These are phyloP conservation scores for Mechanitis messenoides DNA, from an alignment of 2,888 invertebrate species.

Conservation along the genomic window DNA sequence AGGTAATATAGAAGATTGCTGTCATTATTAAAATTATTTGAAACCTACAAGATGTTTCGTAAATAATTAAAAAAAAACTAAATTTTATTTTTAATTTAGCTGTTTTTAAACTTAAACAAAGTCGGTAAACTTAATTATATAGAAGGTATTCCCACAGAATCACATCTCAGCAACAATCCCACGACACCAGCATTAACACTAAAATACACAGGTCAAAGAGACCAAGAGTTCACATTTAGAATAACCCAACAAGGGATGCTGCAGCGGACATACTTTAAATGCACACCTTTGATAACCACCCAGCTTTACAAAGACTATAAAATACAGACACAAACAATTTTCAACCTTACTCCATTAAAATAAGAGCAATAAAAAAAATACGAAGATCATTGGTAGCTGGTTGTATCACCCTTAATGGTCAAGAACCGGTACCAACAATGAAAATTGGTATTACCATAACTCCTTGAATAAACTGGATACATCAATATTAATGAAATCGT, in stretches of 20 bases:
- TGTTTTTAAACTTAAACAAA: no score
- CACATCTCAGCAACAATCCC: constrained; percentile 49
- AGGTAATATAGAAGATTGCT: no score
- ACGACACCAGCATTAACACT: constrained; percentile 56
- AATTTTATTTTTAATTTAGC: no score
- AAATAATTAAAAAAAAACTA: no score
- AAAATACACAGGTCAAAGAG: constrained; percentile 63
- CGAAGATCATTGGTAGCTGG: constrained; percentile 28
- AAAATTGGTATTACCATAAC: constrained; percentile 68
- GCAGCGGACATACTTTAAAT: constrained; percentile 63
- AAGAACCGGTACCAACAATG: constrained; percentile 67
- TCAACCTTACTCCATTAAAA: constrained; percentile 30
- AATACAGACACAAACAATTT: constrained; percentile 27
- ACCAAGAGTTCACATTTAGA: constrained; percentile 63
- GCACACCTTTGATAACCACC: constrained; percentile 44
- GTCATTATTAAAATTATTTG: no score
- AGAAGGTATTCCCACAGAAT: constrained; percentile 60
- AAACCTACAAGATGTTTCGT: no score
- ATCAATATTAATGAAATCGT: constrained; percentile 67
- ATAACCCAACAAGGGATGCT: constrained; percentile 57
- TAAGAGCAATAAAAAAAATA: constrained; percentile 24
- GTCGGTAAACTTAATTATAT: no score
- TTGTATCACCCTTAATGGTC: constrained; percentile 60
- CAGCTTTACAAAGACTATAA: neutral
- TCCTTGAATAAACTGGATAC: constrained; percentile 65